A percentile compares a stretch with the other conserved stretches of the same genome.
These are phyloP conservation scores for Dipus sagitta DNA, from an alignment of 2,797 vertebrate genomes.

Conservation along the genomic window DNA sequence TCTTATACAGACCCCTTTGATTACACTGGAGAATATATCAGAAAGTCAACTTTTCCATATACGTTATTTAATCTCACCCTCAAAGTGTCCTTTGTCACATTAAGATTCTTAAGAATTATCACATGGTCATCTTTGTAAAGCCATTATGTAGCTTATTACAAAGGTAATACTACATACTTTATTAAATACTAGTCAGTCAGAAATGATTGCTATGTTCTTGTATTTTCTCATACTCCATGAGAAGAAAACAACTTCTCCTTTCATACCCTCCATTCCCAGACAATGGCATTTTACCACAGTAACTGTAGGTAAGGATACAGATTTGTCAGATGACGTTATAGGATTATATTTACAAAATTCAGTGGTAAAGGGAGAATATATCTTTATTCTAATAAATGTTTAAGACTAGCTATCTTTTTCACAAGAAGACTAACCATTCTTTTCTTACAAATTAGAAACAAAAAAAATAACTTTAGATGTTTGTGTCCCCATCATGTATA, in stretches of 20 bases:
- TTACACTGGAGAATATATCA: neutral
- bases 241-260: neutral
- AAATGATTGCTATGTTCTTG: neutral
- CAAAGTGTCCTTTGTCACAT: neutral
- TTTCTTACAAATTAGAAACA: no score
- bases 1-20: neutral
- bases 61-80: neutral
- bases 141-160: neutral
- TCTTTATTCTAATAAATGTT: constrained; percentile 2
- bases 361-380: neutral
- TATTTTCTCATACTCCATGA: neutral
- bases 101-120: neutral
- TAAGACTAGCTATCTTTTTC: neutral
- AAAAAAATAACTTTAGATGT: no score
- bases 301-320: neutral
- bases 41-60: neutral
- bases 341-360: neutral
- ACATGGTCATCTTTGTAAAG: neutral
- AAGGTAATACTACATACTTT: neutral
- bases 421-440: neutral
- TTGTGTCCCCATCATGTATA: no score
- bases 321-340: neutral
- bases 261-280: neutral
- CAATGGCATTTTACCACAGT: no score
- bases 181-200: neutral